Evolutionary conservation across 1,140 invertebrate species (phyloP).

Genomic region (Drosophila lacteicornis): DNA sequence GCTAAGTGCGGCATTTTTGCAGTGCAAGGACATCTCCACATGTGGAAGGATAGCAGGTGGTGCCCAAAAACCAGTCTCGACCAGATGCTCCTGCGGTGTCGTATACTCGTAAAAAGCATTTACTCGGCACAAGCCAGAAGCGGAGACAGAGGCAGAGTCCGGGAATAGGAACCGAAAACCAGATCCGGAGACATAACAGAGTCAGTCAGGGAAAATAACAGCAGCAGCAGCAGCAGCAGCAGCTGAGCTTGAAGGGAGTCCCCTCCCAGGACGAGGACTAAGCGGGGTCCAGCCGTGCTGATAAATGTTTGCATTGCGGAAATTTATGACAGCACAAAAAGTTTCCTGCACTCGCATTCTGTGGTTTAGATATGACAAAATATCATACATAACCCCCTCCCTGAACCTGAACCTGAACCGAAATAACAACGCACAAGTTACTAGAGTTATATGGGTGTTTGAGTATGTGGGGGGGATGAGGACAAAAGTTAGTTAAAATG

Average conservation of each 20-base stretch:
- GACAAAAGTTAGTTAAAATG: conserved; percentile 75
- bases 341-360: conserved; percentile 67
- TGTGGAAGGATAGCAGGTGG: conserved; percentile 30
- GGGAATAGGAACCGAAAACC: conserved; percentile 5
- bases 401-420: neutral
- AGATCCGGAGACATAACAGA: conserved; percentile 40
- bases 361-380: conserved; percentile 81
- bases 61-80: conserved; percentile 14
- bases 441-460: conserved; percentile 1
- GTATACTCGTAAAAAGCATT: conserved; percentile 64
- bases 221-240: conserved; percentile 15
- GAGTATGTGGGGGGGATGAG: no score
- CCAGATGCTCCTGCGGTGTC: conserved; percentile 57
- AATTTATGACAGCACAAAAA: conserved; percentile 80
- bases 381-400: conserved; percentile 47
- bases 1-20: conserved; percentile 15
- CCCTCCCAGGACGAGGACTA: conserved; percentile 1
- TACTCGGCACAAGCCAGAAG: conserved; percentile 52
- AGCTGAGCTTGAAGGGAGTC: conserved; percentile 41
- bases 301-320: conserved; percentile 80
- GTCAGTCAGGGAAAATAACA: conserved; percentile 50
- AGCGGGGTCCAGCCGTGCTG: conserved; percentile 54
- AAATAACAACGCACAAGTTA: conserved; percentile 31
- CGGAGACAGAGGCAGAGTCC: neutral
- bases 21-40: conserved; percentile 29